A percentile compares a stretch with the other conserved stretches of the same genome.
These are phyloP conservation scores for Arctocebus calabarensis DNA, from an alignment of 2,797 vertebrate species.

Conservation along the genomic window DNA sequence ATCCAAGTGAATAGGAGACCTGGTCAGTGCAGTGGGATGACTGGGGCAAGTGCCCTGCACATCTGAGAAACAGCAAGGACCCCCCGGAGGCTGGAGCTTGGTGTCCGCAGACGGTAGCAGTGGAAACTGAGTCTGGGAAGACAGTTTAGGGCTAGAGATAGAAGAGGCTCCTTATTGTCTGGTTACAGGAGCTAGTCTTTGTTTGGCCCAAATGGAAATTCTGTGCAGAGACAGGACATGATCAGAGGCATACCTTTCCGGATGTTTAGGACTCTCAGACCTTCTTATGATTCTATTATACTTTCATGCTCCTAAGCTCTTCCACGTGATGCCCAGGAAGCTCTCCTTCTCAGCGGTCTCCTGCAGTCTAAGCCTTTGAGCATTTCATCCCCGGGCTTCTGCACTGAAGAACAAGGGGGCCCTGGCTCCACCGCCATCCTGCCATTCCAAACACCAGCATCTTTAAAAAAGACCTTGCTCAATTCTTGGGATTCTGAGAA, in stretches of 20 bases:
- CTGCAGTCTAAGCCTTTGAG: neutral
- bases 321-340: neutral
- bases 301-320: neutral
- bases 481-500: constrained; percentile 41
- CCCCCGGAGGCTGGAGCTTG: neutral
- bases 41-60: neutral
- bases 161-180: neutral
- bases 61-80: neutral
- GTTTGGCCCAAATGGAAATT: constrained; percentile 14
- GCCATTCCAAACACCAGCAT: neutral
- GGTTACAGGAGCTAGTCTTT: neutral
- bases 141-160: neutral
- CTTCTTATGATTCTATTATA: constrained; percentile 14
- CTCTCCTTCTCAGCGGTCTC: neutral
- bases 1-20: neutral
- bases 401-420: neutral
- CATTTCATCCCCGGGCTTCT: neutral
- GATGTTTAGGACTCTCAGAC: constrained; percentile 11
- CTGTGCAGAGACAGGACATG: neutral
- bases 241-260: neutral
- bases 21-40: fast-evolving
- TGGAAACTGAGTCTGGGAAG: neutral
- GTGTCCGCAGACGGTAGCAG: neutral
- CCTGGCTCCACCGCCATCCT: fast-evolving
- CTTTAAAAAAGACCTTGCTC: constrained; percentile 12